Percentiles rank a stretch among this genome's conserved stretches.
These are phyloP conservation scores for Neoascia interrupta DNA, from an alignment of 2,888 invertebrate species.

Conservation along the genomic window DNA sequence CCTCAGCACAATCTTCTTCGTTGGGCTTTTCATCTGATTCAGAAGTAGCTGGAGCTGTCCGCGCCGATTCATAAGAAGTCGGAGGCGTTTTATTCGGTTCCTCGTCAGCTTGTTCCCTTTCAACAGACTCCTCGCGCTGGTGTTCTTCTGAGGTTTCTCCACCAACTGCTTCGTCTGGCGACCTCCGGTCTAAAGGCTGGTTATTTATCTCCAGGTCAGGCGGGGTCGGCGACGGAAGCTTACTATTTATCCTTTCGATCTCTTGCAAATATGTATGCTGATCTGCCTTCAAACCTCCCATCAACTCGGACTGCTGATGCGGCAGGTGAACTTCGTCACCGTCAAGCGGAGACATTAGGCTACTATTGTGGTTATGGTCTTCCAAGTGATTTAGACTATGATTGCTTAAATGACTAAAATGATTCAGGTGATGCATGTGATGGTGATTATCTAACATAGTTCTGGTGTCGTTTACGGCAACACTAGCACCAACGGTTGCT, in stretches of 20 bases:
- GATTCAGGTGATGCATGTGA: constrained; percentile 59
- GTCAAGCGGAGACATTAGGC: constrained; percentile 61
- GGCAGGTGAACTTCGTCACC: constrained; percentile 40
- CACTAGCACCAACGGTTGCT: constrained; percentile 51
- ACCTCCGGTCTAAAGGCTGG: constrained; percentile 69
- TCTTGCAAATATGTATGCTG: constrained; percentile 73
- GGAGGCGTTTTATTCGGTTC: constrained; percentile 57
- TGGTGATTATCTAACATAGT: constrained; percentile 61
- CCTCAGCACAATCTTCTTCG: constrained; percentile 60
- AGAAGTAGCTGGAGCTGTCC: constrained; percentile 1
- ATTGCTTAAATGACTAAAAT: constrained; percentile 63
- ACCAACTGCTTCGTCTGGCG: constrained; percentile 26
- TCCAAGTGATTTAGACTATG: constrained; percentile 65
- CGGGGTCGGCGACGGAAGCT: constrained; percentile 72
- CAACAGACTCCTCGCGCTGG: constrained; percentile 30
- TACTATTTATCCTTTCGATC: constrained; percentile 70
- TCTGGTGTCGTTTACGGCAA: constrained; percentile 57
- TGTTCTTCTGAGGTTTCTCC: constrained; percentile 35
- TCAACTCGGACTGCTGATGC: constrained; percentile 44
- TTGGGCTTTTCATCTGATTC: constrained; percentile 40
- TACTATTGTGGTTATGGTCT: constrained; percentile 71
- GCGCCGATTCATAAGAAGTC: constrained; percentile 63
- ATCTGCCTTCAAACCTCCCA: constrained; percentile 57
- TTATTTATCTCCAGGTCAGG: constrained; percentile 72
- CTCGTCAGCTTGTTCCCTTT: constrained; percentile 25